Evolutionary conservation across 2,113 vertebrate genomes (phyloP).

Genomic region (Prunella fulvescens): DNA sequence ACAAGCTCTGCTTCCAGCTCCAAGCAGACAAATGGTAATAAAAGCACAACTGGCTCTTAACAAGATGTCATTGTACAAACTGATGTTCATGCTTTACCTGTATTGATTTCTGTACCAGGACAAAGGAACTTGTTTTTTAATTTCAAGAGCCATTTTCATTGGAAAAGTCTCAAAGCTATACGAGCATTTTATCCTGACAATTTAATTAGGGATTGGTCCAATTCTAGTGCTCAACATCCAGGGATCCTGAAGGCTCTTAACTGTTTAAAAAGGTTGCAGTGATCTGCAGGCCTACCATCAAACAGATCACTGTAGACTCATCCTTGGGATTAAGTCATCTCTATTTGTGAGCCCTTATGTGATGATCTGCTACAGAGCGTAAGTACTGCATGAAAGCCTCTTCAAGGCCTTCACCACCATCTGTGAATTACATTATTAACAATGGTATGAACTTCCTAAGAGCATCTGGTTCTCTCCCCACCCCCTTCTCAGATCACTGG

Average conservation of each 20-base stretch:
- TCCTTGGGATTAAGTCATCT: constrained; percentile 56
- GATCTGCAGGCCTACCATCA: not conserved
- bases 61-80: not conserved
- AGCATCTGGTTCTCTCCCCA: constrained; percentile 59
- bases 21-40: not conserved
- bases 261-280: not conserved
- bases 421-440: constrained; percentile 61
- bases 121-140: not conserved
- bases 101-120: not conserved
- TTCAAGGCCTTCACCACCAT: constrained; percentile 51
- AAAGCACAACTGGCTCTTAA: not conserved
- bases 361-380: constrained; percentile 27
- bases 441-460: constrained; percentile 53
- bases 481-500: constrained; percentile 35
- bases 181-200: not conserved
- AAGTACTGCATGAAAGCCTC: constrained; percentile 59
- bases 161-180: not conserved
- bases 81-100: not conserved
- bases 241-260: not conserved
- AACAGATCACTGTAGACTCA: constrained; percentile 17
- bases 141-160: not conserved
- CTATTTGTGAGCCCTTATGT: constrained; percentile 33
- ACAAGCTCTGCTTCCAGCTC: not conserved
- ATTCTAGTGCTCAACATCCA: not conserved
- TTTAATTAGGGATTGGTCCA: not conserved